Conservation (phyloP, 2,113 vertebrate genomes). For the Morone chrysops region DNA sequence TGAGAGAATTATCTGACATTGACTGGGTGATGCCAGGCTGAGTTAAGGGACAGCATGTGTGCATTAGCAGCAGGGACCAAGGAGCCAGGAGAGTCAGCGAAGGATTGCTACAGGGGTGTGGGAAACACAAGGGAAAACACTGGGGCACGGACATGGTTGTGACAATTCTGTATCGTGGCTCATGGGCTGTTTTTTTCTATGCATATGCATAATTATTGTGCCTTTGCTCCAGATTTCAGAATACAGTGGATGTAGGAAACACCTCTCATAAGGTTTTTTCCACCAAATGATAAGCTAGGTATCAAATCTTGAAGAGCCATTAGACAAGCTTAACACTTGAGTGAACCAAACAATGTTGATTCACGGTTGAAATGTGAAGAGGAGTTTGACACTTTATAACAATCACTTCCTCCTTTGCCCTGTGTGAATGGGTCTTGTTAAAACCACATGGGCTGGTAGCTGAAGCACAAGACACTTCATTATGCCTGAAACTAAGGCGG, state of each 20-base stretch:
- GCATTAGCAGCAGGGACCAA: too few relatives aligned
- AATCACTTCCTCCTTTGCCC: background rate
- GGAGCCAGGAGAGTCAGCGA: too few relatives aligned
- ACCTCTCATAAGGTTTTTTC: background rate
- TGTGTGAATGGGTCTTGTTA: background rate
- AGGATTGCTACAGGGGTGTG: too few relatives aligned
- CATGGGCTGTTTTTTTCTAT: background rate
- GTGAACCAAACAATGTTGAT: background rate
- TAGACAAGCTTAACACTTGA: background rate
- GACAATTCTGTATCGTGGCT: background rate
- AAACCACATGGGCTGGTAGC: background rate
- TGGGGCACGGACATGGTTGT: too few relatives aligned
- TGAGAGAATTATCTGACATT: too few relatives aligned
- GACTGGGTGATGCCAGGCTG: too few relatives aligned
- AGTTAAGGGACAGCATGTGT: too few relatives aligned
- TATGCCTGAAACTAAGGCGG: background rate
- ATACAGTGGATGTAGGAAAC: too few relatives aligned
- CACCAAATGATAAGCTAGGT: background rate
- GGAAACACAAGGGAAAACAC: too few relatives aligned
- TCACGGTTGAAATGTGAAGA: too few relatives aligned
- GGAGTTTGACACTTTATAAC: background rate
- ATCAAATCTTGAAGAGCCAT: background rate
- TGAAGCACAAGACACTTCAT: background rate
- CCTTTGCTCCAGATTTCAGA: too few relatives aligned
- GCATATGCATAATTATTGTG: too few relatives aligned